Evolutionary conservation across 2,888 invertebrate species (phyloP).

Genomic region (Ophioninae sp.): DNA sequence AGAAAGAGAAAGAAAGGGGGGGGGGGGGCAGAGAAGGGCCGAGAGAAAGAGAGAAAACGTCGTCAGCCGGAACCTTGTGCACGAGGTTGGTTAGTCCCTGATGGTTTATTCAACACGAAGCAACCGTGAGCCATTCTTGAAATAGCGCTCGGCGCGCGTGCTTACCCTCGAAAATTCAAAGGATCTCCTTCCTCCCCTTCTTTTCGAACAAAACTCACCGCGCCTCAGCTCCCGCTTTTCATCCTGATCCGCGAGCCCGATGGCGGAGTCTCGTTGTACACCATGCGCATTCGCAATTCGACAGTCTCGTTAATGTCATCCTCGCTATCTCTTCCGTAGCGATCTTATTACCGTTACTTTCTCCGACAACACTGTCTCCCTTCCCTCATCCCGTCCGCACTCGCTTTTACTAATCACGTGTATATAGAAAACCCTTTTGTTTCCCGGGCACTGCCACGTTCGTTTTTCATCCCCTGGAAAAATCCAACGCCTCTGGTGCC

Average conservation of each 20-base stretch:
- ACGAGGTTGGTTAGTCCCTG: constrained; percentile 63
- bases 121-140: constrained; percentile 62
- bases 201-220: constrained; percentile 54
- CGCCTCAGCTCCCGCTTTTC: background rate
- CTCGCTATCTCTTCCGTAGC: constrained; percentile 41
- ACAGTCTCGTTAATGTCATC: constrained; percentile 63
- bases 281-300: constrained; percentile 64
- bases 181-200: constrained; percentile 39
- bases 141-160: constrained; percentile 62
- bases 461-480: constrained; percentile 1
- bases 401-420: constrained; percentile 56
- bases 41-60: constrained; percentile 30
- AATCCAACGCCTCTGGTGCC: background rate
- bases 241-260: constrained; percentile 9
- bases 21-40: constrained; percentile 8
- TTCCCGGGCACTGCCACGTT: constrained; percentile 37
- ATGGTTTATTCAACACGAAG: constrained; percentile 65
- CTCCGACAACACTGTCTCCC: constrained; percentile 15
- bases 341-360: constrained; percentile 57
- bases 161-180: constrained; percentile 64
- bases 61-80: constrained; percentile 50
- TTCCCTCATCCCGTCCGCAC: constrained; percentile 10
- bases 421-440: constrained; percentile 32
- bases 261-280: constrained; percentile 46
- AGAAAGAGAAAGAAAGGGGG: constrained; percentile 17